Conservation (phyloP, 1,140 invertebrate genomes). For the Neodiprion fabricii region DNA sequence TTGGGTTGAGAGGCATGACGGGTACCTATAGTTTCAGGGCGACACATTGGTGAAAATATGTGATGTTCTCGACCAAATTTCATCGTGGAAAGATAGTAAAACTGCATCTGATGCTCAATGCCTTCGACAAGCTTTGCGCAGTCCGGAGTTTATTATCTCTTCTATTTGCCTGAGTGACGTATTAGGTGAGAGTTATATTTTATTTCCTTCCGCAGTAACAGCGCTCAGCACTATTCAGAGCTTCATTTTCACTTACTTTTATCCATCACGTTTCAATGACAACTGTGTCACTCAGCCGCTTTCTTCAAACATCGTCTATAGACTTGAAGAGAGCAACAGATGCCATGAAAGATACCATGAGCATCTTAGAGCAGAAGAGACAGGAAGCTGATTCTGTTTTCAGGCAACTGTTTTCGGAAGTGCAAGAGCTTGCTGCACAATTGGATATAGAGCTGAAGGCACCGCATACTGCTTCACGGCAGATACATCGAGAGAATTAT, state of each 20-base stretch:
- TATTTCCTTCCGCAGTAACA: not conserved
- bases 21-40: conserved; percentile 29
- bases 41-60: conserved; percentile 20
- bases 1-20: conserved; percentile 32
- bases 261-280: not conserved
- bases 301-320: conserved; percentile 31
- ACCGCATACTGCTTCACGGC: conserved; percentile 21
- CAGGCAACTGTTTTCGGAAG: conserved; percentile 20
- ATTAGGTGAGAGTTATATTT: conserved; percentile 22
- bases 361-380: conserved; percentile 27
- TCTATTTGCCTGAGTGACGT: conserved; percentile 28
- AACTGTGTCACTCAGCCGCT: conserved; percentile 29
- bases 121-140: conserved; percentile 22
- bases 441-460: conserved; percentile 26
- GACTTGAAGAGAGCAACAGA: conserved; percentile 33
- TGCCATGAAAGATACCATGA: conserved; percentile 26
- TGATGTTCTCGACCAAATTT: conserved; percentile 20
- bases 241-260: not conserved
- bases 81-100: conserved; percentile 17
- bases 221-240: not conserved
- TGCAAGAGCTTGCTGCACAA: conserved; percentile 18
- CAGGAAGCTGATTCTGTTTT: conserved; percentile 19
- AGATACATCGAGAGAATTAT: conserved; percentile 28
- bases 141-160: conserved; percentile 28
- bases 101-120: conserved; percentile 24